Conservation (phyloP, 2,113 vertebrate genomes). For the Oncorhynchus keta region DNA sequence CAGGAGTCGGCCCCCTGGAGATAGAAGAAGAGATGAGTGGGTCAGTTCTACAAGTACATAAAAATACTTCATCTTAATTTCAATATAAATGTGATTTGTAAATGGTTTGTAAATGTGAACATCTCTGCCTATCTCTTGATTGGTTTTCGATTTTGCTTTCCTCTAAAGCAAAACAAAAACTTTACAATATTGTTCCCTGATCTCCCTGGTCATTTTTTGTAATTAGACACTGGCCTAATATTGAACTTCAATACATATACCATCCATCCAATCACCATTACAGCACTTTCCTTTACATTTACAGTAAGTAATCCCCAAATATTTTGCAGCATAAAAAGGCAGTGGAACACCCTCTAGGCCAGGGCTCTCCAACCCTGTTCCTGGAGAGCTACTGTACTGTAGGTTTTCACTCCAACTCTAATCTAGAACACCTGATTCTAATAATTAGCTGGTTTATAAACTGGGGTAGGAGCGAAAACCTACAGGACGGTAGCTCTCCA, state of each 20-base stretch:
- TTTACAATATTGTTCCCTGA: no score
- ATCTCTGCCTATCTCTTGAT: not conserved
- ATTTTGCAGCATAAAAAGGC: not conserved
- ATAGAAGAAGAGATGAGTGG: not conserved
- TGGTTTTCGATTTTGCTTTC: no score
- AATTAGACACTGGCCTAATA: no score
- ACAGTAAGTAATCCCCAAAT: not conserved
- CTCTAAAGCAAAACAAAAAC: no score
- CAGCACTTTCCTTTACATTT: not conserved
- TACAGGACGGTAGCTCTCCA: no score
- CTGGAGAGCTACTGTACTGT: no score
- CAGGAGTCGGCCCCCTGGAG: slow-evolving; percentile 86
- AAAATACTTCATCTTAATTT: not conserved
- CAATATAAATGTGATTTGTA: not conserved
- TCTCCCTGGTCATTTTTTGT: no score
- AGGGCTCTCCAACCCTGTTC: not conserved
- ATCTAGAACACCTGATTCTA: no score
- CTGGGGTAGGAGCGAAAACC: no score
- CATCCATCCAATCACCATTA: not conserved
- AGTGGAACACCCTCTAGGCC: not conserved
- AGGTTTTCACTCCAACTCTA: no score
- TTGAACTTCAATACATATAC: no score
- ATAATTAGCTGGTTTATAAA: no score
- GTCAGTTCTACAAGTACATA: not conserved
- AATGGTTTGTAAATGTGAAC: not conserved